Conservation (phyloP, 2,113 vertebrate genomes). For the Scytalopus superciliaris region DNA sequence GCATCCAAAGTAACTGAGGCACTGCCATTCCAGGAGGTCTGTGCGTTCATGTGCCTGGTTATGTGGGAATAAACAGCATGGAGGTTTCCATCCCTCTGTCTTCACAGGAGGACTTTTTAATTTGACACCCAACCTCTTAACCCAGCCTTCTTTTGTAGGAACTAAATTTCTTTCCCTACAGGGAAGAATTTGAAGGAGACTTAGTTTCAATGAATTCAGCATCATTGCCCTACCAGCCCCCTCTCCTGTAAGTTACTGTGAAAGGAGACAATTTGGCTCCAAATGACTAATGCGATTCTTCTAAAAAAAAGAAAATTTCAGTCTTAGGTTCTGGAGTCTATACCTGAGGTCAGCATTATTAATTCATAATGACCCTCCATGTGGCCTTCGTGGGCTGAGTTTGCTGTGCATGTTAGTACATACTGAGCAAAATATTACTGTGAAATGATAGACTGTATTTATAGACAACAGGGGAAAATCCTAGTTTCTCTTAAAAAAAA, state of each 20-base stretch:
- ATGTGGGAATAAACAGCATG: not conserved
- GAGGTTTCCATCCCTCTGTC: not conserved
- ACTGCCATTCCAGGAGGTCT: not conserved
- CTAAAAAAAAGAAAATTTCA: not conserved
- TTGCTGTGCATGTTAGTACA: not conserved
- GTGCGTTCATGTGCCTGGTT: fast-evolving
- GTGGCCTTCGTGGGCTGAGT: constrained; percentile 12
- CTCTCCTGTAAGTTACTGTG: fast-evolving
- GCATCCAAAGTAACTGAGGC: not conserved
- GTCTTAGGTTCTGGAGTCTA: not conserved
- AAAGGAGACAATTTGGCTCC: not conserved
- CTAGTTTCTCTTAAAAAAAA: constrained; percentile 16
- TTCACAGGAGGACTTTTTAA: not conserved
- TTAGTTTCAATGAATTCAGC: constrained; percentile 1
- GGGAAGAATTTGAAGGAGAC: not conserved
- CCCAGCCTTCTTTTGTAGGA: not conserved
- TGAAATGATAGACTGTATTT: constrained; percentile 15
- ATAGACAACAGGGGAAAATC: not conserved
- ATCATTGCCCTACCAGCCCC: not conserved
- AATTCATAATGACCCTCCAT: not conserved
- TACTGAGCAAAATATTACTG: not conserved
- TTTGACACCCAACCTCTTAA: not conserved
- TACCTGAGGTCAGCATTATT: constrained; percentile 19
- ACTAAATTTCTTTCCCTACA: not conserved
- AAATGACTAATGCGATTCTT: not conserved